Conservation (phyloP, 2,113 vertebrate species). For the Pionites leucogaster region DNA sequence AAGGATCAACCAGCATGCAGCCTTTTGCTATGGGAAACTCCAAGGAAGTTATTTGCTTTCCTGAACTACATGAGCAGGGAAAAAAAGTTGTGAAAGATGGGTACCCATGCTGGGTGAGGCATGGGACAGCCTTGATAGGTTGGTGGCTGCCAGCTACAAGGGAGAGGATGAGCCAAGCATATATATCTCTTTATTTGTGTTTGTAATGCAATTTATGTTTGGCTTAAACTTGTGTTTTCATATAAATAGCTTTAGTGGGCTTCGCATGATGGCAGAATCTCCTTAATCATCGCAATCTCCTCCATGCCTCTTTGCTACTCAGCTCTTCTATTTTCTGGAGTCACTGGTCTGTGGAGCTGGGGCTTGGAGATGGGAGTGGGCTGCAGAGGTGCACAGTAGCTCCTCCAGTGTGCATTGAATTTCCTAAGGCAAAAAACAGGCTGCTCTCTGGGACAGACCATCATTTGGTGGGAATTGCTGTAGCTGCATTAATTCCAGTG, state of each 20-base stretch:
- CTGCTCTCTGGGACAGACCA: accelerated
- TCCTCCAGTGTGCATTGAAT: accelerated
- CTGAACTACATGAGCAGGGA: neutral
- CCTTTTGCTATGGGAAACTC: neutral
- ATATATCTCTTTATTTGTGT: neutral
- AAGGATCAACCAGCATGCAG: neutral
- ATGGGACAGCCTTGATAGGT: neutral
- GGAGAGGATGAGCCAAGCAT: neutral
- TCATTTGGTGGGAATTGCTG: neutral
- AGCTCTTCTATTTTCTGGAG: neutral
- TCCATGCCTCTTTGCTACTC: neutral
- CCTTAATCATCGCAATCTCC: neutral
- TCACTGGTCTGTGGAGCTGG: neutral
- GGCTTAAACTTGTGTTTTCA: neutral
- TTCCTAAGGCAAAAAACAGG: neutral
- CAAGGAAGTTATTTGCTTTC: conserved; percentile 22
- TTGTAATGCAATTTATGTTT: neutral
- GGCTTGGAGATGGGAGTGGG: neutral
- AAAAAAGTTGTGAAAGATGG: neutral
- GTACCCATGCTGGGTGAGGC: neutral
- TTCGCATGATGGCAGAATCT: neutral
- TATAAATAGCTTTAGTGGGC: neutral
- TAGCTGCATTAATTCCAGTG: neutral
- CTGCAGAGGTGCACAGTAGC: neutral
- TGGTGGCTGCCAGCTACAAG: neutral